Evolutionary conservation across 1,140 invertebrate genomes (phyloP).

Genomic region (Kradibia gibbosae): DNA sequence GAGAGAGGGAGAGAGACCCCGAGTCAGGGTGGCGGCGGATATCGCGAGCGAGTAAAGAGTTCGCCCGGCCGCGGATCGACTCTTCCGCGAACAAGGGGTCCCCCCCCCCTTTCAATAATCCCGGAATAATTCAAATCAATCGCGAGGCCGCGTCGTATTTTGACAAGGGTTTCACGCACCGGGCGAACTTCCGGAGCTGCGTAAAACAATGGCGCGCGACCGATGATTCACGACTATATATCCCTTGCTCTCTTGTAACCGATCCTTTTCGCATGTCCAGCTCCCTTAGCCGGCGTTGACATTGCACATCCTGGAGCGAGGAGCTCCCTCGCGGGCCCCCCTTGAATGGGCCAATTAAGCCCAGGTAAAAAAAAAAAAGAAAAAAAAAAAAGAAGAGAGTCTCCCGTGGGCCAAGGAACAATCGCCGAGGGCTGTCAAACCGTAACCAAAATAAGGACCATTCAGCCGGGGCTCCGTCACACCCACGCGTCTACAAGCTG

Average conservation of each 20-base stretch:
- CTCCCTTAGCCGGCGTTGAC: constrained; percentile 51
- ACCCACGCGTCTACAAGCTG: constrained; percentile 50
- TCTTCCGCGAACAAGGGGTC: constrained; percentile 32
- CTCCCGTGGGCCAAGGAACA: constrained; percentile 55
- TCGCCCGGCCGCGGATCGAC: too few species aligned
- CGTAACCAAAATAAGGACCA: constrained; percentile 68
- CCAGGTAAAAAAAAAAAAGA: too few species aligned
- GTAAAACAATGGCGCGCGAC: constrained; percentile 5
- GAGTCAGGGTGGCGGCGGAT: too few species aligned
- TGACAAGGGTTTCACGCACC: constrained; percentile 44
- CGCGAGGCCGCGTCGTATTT: constrained; percentile 43
- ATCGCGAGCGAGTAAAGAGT: too few species aligned
- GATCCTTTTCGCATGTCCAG: constrained; percentile 60
- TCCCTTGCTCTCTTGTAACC: constrained; percentile 55
- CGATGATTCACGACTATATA: constrained; percentile 48
- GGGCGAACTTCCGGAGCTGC: constrained; percentile 56
- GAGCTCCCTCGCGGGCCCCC: neutral
- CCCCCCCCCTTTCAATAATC: neutral
- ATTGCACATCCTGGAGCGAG: constrained; percentile 65
- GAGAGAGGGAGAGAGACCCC: too few species aligned
- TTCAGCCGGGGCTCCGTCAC: constrained; percentile 56
- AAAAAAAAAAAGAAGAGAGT: too few species aligned
- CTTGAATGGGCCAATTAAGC: constrained; percentile 71
- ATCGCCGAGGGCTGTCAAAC: constrained; percentile 64
- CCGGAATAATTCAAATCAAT: constrained; percentile 40